Evolutionary conservation across 2,113 vertebrate species (phyloP), one percentile per base, ranked within the genome.

Genomic region (Brachionichthys hirsutus): DNA sequence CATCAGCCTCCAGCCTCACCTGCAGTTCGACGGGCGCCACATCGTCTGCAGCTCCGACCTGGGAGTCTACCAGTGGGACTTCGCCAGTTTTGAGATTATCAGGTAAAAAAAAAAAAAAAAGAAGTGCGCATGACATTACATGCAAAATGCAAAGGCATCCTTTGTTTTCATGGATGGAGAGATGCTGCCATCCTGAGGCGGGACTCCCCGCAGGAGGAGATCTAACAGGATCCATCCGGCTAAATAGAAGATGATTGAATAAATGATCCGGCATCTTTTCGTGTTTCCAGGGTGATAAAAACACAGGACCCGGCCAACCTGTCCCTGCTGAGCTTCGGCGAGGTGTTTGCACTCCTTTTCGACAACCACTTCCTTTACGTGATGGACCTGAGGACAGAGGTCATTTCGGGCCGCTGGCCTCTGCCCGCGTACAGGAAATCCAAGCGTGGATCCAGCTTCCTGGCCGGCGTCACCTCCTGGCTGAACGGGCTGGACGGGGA

Each of bases 31-130:
- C 41, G 97, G 97, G 48, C 94, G 93, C 85, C 93, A 95, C 84
- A 96, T 99, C 15, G 91, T 98, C 45, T 99, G 97, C 90, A 95
- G 96, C 86, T 99, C 97, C 5, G 97, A 96, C 43, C 90, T 99
- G 7, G 97, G 97, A 45, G 89, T 99, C 15, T 97, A 96, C 85
- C 97, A 98, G 85, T 99, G 97, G 97, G 97, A 99, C 84, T 99
- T 99, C 59, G 91, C 97, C 87, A 99, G 95, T 87, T 99, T 97
- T 61, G 92, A 98, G 81, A 93, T 98, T 87, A 87, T 98, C 90
- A 95, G 97, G 97, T 98, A 94, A 55, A 61, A 12, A 6, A n/a
- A n/a, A n/a, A n/a, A n/a, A n/a, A n/a, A n/a, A n/a, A n/a, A n/a
- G n/a, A n/a, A n/a, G n/a, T n/a, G n/a, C n/a, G n/a, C n/a, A n/a